Evolutionary conservation across 2,888 invertebrate species (phyloP).

Genomic region (Metellina segmentata): DNA sequence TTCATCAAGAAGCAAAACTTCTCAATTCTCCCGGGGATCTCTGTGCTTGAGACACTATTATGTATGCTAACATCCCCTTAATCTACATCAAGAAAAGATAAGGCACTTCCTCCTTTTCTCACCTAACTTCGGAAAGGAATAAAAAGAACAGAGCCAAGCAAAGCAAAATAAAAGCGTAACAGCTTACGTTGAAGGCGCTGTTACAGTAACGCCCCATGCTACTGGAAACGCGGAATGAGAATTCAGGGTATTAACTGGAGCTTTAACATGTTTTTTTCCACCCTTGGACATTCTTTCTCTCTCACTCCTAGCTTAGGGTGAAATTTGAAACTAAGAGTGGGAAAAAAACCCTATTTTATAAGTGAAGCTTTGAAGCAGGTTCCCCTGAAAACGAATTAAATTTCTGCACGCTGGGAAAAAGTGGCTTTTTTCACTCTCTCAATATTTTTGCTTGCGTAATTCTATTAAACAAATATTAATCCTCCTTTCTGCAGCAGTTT

Average conservation of each 20-base stretch:
- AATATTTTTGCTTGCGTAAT: slow-evolving; percentile 65
- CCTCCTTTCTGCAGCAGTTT: slow-evolving; percentile 47
- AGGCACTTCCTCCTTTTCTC: slow-evolving; percentile 36
- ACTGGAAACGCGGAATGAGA: slow-evolving; percentile 43
- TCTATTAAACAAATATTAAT: slow-evolving; percentile 71
- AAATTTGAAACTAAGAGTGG: slow-evolving; percentile 63
- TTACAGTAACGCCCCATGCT: slow-evolving; percentile 13
- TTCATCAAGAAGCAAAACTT: slow-evolving; percentile 52
- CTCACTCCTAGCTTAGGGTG: slow-evolving; percentile 53
- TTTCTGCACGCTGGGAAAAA: slow-evolving; percentile 35
- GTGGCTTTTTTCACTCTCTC: slow-evolving; percentile 33
- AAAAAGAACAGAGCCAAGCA: slow-evolving; percentile 1
- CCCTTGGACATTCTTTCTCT: slow-evolving; percentile 38
- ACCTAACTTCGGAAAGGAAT: slow-evolving; percentile 17
- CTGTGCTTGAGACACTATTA: slow-evolving; percentile 49
- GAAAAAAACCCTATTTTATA: slow-evolving; percentile 52
- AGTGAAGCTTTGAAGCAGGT: slow-evolving; percentile 27
- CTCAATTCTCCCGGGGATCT: slow-evolving; percentile 29
- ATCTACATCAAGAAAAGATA: slow-evolving; percentile 64
- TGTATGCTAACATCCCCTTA: slow-evolving; percentile 57
- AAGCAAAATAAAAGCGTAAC: slow-evolving; percentile 47
- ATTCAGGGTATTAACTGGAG: slow-evolving; percentile 62
- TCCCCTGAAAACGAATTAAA: slow-evolving; percentile 55
- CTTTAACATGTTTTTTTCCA: slow-evolving; percentile 58
- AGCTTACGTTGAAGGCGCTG: slow-evolving; percentile 44